Percentiles rank a stretch among this genome's conserved stretches.
phyloP scores from a whole-genome alignment of 2,113 vertebrate genomes.

The Catharus fuscescens region DNA sequence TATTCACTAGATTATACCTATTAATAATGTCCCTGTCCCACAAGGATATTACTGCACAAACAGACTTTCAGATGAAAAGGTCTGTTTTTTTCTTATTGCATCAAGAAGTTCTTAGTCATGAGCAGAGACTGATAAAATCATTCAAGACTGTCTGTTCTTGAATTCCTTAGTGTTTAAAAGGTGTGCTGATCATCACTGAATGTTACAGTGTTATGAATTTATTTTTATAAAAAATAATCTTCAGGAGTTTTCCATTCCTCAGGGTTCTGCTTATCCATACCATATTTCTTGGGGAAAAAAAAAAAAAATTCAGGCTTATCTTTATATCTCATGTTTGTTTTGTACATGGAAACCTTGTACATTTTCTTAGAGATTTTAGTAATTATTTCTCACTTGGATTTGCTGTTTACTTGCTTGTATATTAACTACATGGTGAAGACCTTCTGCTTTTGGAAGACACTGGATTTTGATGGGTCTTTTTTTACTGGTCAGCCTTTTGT shows the following conservation, averaged over 20 bases:
- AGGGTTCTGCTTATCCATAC: not conserved
- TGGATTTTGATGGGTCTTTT: not conserved
- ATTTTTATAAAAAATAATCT: not conserved
- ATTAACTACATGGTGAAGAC: not conserved
- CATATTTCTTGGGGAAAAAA: not conserved
- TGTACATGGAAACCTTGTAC: not conserved
- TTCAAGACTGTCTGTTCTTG: not conserved
- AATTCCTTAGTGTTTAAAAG: not conserved
- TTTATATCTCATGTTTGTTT: not conserved
- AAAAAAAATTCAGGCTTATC: not conserved
- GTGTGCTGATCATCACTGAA: not conserved
- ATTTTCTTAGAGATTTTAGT: not conserved
- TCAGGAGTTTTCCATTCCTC: not conserved
- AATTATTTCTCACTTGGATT: not conserved
- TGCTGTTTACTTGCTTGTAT: not conserved
- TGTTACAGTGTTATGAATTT: not conserved
- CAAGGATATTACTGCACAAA: not conserved
- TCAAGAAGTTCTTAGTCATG: not conserved
- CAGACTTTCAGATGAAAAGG: not conserved
- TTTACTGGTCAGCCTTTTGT: not conserved
- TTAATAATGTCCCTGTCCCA: not conserved
- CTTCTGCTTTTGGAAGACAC: not conserved
- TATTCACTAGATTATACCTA: not conserved
- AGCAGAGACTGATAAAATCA: not conserved
- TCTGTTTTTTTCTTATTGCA: not conserved